Percentiles rank a stretch among this genome's conserved stretches.
Conservation (phyloP, 1,140 invertebrate species). For the Dufourea novaeangliae region DNA sequence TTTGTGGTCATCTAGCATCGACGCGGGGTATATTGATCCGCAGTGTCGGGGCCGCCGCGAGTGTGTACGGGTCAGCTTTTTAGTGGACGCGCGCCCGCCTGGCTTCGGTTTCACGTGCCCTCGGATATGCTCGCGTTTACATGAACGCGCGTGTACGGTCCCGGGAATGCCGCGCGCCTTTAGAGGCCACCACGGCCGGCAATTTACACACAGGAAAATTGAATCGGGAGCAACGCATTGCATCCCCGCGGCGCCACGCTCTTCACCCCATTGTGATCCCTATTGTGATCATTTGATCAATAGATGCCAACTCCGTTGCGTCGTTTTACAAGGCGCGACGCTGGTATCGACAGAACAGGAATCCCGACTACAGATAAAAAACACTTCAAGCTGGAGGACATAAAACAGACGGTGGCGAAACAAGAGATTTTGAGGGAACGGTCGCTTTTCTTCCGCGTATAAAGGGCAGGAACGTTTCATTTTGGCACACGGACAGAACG, state of each 20-base stretch:
- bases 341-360: constrained; percentile 36
- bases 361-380: too few relatives aligned
- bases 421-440: too few relatives aligned
- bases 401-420: too few relatives aligned
- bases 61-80: constrained; percentile 4
- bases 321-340: constrained; percentile 42
- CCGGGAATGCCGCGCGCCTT: neutral
- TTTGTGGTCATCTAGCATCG: constrained; percentile 27
- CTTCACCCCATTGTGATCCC: constrained; percentile 51
- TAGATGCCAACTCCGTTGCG: constrained; percentile 21
- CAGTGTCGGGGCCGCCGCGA: neutral
- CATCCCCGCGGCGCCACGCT: constrained; percentile 16
- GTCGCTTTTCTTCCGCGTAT: too few relatives aligned
- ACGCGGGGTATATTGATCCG: constrained; percentile 29
- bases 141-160: neutral
- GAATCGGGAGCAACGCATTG: constrained; percentile 21
- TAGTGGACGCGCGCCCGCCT: neutral
- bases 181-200: constrained; percentile 2
- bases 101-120: neutral
- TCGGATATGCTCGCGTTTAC: constrained; percentile 9
- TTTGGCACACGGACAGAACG: too few relatives aligned
- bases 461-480: too few relatives aligned
- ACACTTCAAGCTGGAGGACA: too few relatives aligned
- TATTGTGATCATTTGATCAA: constrained; percentile 55
- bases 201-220: constrained; percentile 35